A percentile compares a stretch with the other conserved stretches of the same genome.
phyloP scores from a whole-genome alignment of 2,797 vertebrate species.

The Microctenopoma steveboyesi region DNA sequence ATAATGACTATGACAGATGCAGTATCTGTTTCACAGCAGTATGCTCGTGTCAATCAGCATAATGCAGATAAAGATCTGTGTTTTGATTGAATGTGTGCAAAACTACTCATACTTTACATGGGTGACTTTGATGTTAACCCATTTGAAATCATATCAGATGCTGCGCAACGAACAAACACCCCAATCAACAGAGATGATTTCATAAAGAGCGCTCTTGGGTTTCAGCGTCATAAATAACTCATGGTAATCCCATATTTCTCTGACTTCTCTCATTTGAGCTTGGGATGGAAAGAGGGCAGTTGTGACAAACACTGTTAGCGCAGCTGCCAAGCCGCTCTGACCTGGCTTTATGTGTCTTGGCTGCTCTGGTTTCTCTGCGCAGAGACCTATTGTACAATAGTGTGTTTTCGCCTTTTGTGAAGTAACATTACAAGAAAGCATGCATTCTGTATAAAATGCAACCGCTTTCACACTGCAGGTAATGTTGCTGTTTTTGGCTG shows the following conservation, averaged over 20 bases:
- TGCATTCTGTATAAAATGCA: constrained; percentile 3
- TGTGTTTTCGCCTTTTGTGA: constrained; percentile 23
- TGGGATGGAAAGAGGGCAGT: constrained; percentile 75
- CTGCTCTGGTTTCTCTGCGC: constrained; percentile 66
- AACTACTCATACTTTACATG: constrained; percentile 81
- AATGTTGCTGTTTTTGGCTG: constrained; percentile 36
- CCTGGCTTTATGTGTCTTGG: constrained; percentile 74
- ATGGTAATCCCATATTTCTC: constrained; percentile 86
- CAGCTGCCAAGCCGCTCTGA: constrained; percentile 63
- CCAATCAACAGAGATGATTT: constrained; percentile 83
- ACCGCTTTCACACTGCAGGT: constrained; percentile 16
- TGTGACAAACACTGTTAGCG: constrained; percentile 86
- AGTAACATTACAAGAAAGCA: constrained; percentile 4
- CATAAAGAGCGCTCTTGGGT: constrained; percentile 82
- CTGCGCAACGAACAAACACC: constrained; percentile 53
- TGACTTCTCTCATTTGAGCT: constrained; percentile 83
- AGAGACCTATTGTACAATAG: constrained; percentile 51
- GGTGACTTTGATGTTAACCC: constrained; percentile 78
- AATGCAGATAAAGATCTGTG: constrained; percentile 83
- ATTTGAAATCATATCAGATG: constrained; percentile 84
- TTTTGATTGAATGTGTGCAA: constrained; percentile 85
- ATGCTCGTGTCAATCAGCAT: constrained; percentile 80
- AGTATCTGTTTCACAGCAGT: constrained; percentile 85
- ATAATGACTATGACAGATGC: constrained; percentile 79
- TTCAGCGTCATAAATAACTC: constrained; percentile 87